Conservation (phyloP, 2,888 invertebrate genomes). For the Cantharis lateralis region DNA sequence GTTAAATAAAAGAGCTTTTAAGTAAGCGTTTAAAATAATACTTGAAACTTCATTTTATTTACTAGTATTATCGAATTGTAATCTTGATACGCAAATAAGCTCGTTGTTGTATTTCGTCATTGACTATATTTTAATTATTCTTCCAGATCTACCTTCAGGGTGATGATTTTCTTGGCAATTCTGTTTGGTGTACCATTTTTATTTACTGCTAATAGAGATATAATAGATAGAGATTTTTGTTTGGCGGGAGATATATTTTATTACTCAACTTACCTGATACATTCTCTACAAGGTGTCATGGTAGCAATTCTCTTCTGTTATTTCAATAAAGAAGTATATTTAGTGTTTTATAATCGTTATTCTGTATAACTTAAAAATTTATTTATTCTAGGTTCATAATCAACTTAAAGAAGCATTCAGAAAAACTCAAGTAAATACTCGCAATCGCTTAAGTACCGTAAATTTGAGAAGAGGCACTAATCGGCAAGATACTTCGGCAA, state of each 20-base stretch:
- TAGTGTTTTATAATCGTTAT: not conserved
- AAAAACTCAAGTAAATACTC: not conserved
- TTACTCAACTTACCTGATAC: conserved; percentile 63
- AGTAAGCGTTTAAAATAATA: not conserved
- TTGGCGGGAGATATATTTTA: conserved; percentile 62
- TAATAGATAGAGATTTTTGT: conserved; percentile 57
- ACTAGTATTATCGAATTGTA: not conserved
- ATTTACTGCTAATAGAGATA: conserved; percentile 62
- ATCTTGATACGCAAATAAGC: not conserved
- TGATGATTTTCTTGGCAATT: conserved; percentile 70
- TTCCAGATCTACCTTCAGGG: conserved; percentile 65
- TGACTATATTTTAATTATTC: not conserved
- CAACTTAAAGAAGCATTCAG: not conserved
- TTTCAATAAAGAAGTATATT: conserved; percentile 62
- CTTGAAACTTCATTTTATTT: not conserved
- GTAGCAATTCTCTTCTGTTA: conserved; percentile 71
- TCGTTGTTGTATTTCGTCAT: not conserved
- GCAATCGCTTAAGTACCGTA: not conserved
- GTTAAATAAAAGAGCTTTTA: no score
- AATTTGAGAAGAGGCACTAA: not conserved
- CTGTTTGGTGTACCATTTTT: conserved; percentile 73
- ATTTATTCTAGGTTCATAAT: not conserved
- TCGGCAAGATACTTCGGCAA: not conserved
- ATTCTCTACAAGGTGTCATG: conserved; percentile 65
- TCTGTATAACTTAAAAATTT: not conserved